Conservation (phyloP, 1,140 invertebrate genomes). For the Trichonephila clavata region DNA sequence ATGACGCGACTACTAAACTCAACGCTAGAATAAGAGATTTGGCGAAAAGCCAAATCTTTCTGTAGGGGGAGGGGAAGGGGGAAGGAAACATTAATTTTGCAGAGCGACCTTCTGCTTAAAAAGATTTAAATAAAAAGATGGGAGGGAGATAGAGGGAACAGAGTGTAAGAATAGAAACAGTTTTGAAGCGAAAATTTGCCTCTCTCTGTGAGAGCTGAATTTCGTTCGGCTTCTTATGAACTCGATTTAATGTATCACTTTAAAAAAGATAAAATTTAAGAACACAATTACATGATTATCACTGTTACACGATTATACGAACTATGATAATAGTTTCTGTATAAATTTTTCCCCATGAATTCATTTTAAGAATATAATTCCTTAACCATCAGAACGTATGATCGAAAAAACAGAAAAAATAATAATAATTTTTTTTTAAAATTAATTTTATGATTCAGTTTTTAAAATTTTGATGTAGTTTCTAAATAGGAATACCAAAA, state of each 20-base stretch:
- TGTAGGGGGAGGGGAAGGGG: neutral
- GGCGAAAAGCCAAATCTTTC: neutral
- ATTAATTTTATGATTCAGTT: no score
- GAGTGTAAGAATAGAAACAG: neutral
- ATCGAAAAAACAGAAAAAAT: no score
- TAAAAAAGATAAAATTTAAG: neutral
- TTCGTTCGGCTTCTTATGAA: neutral
- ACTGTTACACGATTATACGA: no score
- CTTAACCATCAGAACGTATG: no score
- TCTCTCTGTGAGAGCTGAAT: neutral
- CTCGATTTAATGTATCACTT: neutral
- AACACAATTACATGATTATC: no score
- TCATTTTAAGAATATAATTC: no score
- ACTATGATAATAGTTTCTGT: no score
- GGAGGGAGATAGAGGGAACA: neutral
- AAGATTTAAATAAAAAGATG: slow-evolving; percentile 28
- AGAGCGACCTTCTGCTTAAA: slow-evolving; percentile 1
- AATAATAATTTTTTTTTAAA: no score
- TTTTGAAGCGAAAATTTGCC: neutral
- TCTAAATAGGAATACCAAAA: no score
- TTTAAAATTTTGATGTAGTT: no score
- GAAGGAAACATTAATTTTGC: neutral
- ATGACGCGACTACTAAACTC: neutral
- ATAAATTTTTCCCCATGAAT: no score
- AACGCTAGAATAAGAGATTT: neutral